Percentiles rank a stretch among this genome's conserved stretches.
These are phyloP conservation scores for Cherax quadricarinatus DNA, from an alignment of 1,140 invertebrate species.

Conservation along the genomic window DNA sequence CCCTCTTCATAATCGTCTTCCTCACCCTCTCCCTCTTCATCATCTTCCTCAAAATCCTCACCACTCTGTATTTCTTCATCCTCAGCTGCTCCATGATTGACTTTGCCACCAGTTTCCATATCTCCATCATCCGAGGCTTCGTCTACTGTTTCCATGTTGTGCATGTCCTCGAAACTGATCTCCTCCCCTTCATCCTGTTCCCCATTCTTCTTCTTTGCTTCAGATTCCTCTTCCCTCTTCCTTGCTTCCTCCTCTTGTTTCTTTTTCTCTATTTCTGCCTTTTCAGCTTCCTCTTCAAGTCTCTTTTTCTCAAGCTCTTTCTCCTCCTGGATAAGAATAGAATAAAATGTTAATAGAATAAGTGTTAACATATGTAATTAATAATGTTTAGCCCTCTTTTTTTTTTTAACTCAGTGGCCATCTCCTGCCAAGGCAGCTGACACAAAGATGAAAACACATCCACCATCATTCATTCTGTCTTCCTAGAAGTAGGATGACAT, in stretches of 20 bases:
- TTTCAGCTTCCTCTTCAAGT: neutral
- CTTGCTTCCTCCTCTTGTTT: constrained; percentile 11
- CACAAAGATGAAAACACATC: too few relatives aligned
- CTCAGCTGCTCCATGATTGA: neutral
- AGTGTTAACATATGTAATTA: too few relatives aligned
- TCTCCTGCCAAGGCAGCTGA: too few relatives aligned
- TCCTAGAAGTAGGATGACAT: too few relatives aligned
- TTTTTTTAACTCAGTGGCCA: too few relatives aligned
- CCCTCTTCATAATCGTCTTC: neutral
- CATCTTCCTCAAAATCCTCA: neutral
- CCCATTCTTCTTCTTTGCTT: neutral
- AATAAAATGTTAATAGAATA: too few relatives aligned
- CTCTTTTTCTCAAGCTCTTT: neutral
- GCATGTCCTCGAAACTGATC: constrained; percentile 17
- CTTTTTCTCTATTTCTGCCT: neutral
- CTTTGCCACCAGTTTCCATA: neutral
- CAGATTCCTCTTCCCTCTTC: neutral
- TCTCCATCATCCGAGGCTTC: constrained; percentile 31
- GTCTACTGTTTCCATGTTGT: constrained; percentile 35
- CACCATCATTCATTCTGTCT: too few relatives aligned
- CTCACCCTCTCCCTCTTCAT: neutral
- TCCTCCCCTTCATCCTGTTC: constrained; percentile 27
- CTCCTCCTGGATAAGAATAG: neutral
- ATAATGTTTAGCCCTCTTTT: too few relatives aligned
- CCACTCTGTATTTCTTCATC: neutral